These are phyloP conservation scores for Craniophora ligustri DNA, from an alignment of 2,888 invertebrate species.

Conservation along the genomic window DNA sequence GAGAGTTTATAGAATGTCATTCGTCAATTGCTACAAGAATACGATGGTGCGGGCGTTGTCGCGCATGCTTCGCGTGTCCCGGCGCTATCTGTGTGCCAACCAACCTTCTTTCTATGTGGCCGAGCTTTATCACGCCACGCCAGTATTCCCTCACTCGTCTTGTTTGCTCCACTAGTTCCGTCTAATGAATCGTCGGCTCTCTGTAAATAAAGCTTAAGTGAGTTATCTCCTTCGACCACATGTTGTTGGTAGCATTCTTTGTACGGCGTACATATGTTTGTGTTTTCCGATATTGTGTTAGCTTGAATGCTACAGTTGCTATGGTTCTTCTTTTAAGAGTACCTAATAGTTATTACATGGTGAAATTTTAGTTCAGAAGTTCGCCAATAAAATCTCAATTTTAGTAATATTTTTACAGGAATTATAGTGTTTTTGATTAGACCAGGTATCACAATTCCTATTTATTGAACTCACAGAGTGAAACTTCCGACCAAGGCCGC, in stretches of 20 bases:
- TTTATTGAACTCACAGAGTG: too few species aligned
- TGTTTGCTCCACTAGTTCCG: conserved; percentile 20
- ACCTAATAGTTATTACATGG: background rate
- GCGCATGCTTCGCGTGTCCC: too few species aligned
- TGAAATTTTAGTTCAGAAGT: too few species aligned
- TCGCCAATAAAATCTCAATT: too few species aligned
- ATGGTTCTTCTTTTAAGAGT: background rate
- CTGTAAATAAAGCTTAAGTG: conserved; percentile 37
- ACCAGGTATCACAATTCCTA: too few species aligned
- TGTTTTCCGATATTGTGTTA: conserved; percentile 17
- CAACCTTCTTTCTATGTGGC: background rate
- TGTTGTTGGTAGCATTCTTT: conserved; percentile 24
- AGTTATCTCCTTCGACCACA: conserved; percentile 43
- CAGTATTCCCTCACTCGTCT: conserved; percentile 19
- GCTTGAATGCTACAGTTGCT: conserved; percentile 22
- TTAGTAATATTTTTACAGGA: too few species aligned
- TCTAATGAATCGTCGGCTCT: conserved; percentile 43
- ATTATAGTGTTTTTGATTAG: too few species aligned
- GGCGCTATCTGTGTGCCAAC: too few species aligned
- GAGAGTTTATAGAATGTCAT: background rate
- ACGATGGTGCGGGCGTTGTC: too few species aligned
- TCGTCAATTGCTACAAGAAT: too few species aligned
- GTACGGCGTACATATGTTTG: conserved; percentile 33
- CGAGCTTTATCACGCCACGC: conserved; percentile 1
- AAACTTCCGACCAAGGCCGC: too few species aligned